These are phyloP conservation scores for Rhinichthys klamathensis DNA, from an alignment of 2,113 vertebrate species.

Conservation along the genomic window DNA sequence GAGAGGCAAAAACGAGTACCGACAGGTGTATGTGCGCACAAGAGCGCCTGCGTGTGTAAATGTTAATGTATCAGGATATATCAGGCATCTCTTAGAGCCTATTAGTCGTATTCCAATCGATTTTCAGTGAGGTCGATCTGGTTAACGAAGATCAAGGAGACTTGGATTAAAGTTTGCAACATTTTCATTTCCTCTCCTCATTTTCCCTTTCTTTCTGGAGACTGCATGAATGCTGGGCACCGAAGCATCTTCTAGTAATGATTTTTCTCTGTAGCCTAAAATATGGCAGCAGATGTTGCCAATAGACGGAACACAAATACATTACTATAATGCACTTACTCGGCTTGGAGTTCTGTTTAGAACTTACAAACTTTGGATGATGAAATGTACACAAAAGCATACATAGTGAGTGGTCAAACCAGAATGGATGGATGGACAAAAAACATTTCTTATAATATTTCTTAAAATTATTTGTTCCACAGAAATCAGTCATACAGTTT, in stretches of 20 bases:
- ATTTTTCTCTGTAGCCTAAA: constrained; percentile 8
- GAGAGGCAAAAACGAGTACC: constrained; percentile 24
- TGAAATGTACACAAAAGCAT: background rate
- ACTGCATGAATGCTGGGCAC: background rate
- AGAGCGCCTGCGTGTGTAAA: background rate
- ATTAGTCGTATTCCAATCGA: constrained; percentile 31
- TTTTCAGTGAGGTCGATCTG: constrained; percentile 34
- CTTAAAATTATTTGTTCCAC: background rate
- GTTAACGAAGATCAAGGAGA: constrained; percentile 38
- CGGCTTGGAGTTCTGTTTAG: background rate
- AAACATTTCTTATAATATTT: background rate
- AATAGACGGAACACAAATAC: constrained; percentile 4
- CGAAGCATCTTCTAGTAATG: background rate
- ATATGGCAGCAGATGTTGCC: constrained; percentile 29
- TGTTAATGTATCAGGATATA: constrained; percentile 37
- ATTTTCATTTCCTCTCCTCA: constrained; percentile 40
- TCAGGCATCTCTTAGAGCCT: constrained; percentile 28
- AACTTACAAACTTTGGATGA: background rate
- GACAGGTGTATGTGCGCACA: background rate
- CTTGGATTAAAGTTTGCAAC: constrained; percentile 43
- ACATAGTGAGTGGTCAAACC: background rate
- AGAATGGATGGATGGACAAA: background rate
- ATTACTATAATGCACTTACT: constrained; percentile 8
- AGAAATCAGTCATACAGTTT: background rate
- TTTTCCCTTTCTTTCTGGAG: background rate